Base-by-base conservation (phyloP, 2,113 vertebrate species). In the Pituophis catenifer region DNA sequence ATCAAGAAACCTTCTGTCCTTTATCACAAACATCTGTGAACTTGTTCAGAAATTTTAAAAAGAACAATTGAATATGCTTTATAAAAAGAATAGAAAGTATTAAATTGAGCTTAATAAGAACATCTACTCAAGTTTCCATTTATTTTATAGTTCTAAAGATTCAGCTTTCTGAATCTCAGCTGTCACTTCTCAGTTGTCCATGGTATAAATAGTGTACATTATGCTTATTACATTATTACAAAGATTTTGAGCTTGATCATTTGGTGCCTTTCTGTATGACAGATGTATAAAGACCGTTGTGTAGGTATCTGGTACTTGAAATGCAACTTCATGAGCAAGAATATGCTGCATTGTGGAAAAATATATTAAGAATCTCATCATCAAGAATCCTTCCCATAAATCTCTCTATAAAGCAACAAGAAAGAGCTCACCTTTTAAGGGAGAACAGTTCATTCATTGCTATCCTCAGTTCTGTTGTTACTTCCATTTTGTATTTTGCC, bases 401-500 rank as follows among this genome's bases (percentile, higher is more conserved):
- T 33, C 21, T 75, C 55, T 70, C 59, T 52, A 65, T n/a, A 65
- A 70, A 52, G 24, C 50, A 38, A 54, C 1, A 1, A 33, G 17
- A 58, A 65, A 53, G 1, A 62, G 1, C 92, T 97, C 85, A 97
- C 97, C 96, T 97, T 94, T 97, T 97, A 91, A 97, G 88, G 0
- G 92, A 50, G 89, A 97, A 95, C 0, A 97, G 90, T 90, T 98
- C 95, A 55, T 93, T 94, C 38, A 86, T 95, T 1, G 95, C 94
- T 81, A 95, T 96, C 93, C 96, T 97, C 13, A 97, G 94, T 90
- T 97, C 95, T 1, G 94, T 52, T 0, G 90, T 95, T 88, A 95
- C 91, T 88, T 97, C 97, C 75, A 97, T 62, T 93, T 97, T 98
- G 58, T 93, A 93, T 44, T 97, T 92, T 0, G 96, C 97, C 95